Conservation (phyloP, 2,888 invertebrate species). For the Linnaemya vulpina region DNA sequence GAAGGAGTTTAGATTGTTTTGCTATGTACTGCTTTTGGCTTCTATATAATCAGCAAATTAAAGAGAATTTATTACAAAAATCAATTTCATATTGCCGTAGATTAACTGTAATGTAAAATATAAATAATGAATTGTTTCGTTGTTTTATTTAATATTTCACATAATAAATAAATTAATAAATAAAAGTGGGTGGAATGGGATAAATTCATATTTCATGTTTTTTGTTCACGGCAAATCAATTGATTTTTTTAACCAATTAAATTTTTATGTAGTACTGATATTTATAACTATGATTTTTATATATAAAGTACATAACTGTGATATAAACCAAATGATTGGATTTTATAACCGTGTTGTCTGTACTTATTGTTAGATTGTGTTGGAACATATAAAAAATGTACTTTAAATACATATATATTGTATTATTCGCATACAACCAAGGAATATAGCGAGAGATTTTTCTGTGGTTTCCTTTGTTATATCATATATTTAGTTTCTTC, state of each 20-base stretch:
- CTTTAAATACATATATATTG: conserved; percentile 62
- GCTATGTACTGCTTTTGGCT: neutral
- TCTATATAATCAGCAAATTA: neutral
- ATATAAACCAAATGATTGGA: neutral
- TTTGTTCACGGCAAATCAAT: conserved; percentile 19
- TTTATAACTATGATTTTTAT: neutral
- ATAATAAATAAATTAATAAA: conserved; percentile 54
- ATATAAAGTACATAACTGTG: neutral
- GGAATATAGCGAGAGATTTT: conserved; percentile 76
- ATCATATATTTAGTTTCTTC: conserved; percentile 52
- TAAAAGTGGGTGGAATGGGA: conserved; percentile 44
- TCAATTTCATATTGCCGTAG: conserved; percentile 1
- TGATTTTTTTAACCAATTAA: conserved; percentile 3
- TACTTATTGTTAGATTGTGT: neutral
- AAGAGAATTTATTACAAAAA: conserved; percentile 6
- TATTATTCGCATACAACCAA: conserved; percentile 77
- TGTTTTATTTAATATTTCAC: conserved; percentile 37
- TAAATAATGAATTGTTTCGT: conserved; percentile 35
- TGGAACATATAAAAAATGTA: conserved; percentile 1
- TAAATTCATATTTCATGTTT: conserved; percentile 43
- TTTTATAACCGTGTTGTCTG: neutral
- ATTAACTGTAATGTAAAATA: conserved; percentile 3
- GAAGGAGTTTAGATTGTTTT: conserved; percentile 4
- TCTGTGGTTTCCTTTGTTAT: conserved; percentile 72
- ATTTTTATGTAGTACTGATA: neutral